A percentile compares a stretch with the other conserved stretches of the same genome.
Conservation (phyloP, 2,797 vertebrate genomes). For the Eidolon dupreanum region DNA sequence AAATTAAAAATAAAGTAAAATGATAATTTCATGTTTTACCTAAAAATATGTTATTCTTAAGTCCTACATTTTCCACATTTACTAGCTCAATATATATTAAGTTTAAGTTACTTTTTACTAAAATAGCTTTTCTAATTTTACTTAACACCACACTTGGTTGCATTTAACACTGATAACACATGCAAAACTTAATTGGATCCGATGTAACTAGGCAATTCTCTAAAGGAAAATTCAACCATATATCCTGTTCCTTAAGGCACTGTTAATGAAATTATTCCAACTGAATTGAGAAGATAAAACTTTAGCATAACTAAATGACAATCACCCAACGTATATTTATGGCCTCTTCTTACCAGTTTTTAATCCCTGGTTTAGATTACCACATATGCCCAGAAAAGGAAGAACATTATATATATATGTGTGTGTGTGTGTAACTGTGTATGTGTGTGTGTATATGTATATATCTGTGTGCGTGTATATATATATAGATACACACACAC, state of each 20-base stretch:
- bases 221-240: slow-evolving; percentile 63
- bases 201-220: slow-evolving; percentile 45
- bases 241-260: slow-evolving; percentile 53
- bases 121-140: slow-evolving; percentile 64
- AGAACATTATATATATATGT: neutral
- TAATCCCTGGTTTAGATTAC: neutral
- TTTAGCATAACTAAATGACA: slow-evolving; percentile 63
- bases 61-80: slow-evolving; percentile 17
- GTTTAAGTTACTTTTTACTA: slow-evolving; percentile 46
- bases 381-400: slow-evolving; percentile 1
- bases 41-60: slow-evolving; percentile 36
- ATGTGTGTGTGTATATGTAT: no score
- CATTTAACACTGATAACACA: slow-evolving; percentile 63
- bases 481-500: no score
- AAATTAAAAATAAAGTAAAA: slow-evolving; percentile 35
- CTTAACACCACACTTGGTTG: slow-evolving; percentile 49
- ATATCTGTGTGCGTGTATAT: no score
- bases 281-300: slow-evolving; percentile 58
- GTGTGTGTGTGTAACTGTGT: no score
- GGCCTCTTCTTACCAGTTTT: neutral
- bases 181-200: slow-evolving; percentile 62
- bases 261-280: slow-evolving; percentile 68
- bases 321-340: slow-evolving; percentile 35
- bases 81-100: slow-evolving; percentile 36
- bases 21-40: neutral